These are phyloP conservation scores for Gasteruption jaculator DNA, from an alignment of 2,888 invertebrate genomes.

Conservation along the genomic window DNA sequence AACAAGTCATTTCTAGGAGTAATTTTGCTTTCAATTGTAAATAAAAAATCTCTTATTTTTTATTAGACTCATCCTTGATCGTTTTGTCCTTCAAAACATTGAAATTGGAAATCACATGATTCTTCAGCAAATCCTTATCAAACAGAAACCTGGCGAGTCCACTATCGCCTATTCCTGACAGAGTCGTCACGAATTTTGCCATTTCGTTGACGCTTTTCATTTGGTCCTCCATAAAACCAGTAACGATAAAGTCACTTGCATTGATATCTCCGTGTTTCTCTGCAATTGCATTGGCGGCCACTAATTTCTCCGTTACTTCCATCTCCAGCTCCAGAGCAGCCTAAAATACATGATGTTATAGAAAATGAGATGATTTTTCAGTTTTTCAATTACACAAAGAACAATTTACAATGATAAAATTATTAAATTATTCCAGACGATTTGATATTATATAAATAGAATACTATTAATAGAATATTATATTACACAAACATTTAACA, in stretches of 20 bases:
- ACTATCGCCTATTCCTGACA: conserved; percentile 39
- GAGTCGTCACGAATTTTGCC: conserved; percentile 54
- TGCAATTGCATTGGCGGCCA: conserved; percentile 48
- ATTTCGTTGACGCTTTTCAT: conserved; percentile 61
- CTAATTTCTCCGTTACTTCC: conserved; percentile 47
- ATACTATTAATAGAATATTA: neutral
- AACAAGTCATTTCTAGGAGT: too few species aligned
- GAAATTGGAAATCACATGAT: conserved; percentile 29
- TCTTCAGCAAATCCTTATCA: conserved; percentile 37
- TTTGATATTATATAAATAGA: neutral
- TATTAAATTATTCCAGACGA: neutral
- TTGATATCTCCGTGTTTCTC: conserved; percentile 53
- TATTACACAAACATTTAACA: neutral
- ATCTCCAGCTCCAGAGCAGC: conserved; percentile 35
- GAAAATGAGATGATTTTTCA: neutral
- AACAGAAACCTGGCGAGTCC: conserved; percentile 37
- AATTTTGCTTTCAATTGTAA: too few species aligned
- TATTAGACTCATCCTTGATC: neutral
- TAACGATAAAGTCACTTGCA: conserved; percentile 55
- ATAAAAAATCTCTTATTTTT: too few species aligned
- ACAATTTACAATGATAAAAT: neutral
- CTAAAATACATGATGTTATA: conserved; percentile 23
- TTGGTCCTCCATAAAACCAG: conserved; percentile 57
- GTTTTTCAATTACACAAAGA: too few species aligned
- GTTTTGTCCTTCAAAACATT: conserved; percentile 27